Percentiles rank a stretch among this genome's conserved stretches.
phyloP scores from a whole-genome alignment of 2,888 invertebrate genomes.

The Parapristionchus giblindavisi region DNA sequence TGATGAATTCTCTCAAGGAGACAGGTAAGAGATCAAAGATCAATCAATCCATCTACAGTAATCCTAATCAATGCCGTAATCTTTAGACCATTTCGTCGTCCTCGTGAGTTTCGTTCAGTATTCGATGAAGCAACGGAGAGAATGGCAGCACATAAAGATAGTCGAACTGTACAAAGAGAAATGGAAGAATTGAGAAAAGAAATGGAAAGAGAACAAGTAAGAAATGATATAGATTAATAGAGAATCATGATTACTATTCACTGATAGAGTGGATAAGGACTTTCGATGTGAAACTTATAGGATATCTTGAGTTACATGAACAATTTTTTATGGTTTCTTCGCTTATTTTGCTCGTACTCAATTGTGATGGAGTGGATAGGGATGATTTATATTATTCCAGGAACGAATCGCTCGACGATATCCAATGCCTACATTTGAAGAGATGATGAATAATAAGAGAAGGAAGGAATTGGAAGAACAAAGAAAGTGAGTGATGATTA shows the following conservation, averaged over 20 bases:
- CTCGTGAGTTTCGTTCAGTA: constrained; percentile 50
- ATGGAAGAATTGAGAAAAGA: constrained; percentile 57
- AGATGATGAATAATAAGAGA: constrained; percentile 53
- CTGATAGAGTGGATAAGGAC: too few species aligned
- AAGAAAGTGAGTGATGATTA: constrained; percentile 40
- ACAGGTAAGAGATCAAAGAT: constrained; percentile 15
- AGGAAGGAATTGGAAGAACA: constrained; percentile 47
- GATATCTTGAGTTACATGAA: too few species aligned
- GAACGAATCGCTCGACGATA: constrained; percentile 50
- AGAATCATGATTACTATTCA: too few species aligned
- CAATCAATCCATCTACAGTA: background rate
- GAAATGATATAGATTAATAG: too few species aligned
- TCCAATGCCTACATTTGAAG: constrained; percentile 63
- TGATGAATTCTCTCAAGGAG: constrained; percentile 31
- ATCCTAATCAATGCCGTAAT: background rate
- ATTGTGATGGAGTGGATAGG: background rate
- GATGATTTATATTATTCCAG: constrained; percentile 19
- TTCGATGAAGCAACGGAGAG: constrained; percentile 51
- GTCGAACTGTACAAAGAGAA: constrained; percentile 58
- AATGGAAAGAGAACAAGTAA: constrained; percentile 53
- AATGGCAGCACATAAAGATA: constrained; percentile 52
- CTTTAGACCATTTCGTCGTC: constrained; percentile 34
- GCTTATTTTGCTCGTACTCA: background rate
- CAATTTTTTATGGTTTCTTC: too few species aligned
- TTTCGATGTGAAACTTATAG: too few species aligned